Conservation (phyloP, 2,888 invertebrate species). For the Apodemia zela region DNA sequence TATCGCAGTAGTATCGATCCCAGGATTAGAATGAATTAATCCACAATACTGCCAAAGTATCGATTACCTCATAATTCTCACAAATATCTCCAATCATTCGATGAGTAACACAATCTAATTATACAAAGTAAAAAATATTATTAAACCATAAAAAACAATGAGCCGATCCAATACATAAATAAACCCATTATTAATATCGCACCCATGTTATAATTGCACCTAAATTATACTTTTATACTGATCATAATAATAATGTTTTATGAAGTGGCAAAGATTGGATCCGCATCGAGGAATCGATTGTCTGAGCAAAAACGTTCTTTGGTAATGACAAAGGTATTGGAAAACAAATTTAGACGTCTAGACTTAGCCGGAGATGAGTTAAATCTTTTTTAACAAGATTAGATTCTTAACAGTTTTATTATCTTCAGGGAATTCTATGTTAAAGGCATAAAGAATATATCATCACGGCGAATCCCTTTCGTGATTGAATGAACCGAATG, state of each 20-base stretch:
- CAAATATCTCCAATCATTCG: too few species aligned
- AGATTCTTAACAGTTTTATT: not conserved
- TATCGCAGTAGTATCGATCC: too few species aligned
- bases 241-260: not conserved
- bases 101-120: too few species aligned
- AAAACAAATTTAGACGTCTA: not conserved
- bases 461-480: too few species aligned
- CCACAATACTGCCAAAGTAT: too few species aligned
- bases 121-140: not conserved
- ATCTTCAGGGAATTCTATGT: not conserved
- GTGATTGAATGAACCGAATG: too few species aligned
- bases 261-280: constrained; percentile 1
- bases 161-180: not conserved
- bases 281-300: not conserved
- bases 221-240: not conserved
- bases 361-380: not conserved
- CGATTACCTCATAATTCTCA: too few species aligned
- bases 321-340: not conserved
- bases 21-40: too few species aligned
- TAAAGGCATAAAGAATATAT: too few species aligned
- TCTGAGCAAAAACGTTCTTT: not conserved
- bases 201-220: not conserved
- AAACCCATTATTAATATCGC: not conserved
- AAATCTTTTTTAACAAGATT: not conserved
- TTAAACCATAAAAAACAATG: not conserved